Conservation (phyloP, 2,113 vertebrate species). For the Grantiella picta region DNA sequence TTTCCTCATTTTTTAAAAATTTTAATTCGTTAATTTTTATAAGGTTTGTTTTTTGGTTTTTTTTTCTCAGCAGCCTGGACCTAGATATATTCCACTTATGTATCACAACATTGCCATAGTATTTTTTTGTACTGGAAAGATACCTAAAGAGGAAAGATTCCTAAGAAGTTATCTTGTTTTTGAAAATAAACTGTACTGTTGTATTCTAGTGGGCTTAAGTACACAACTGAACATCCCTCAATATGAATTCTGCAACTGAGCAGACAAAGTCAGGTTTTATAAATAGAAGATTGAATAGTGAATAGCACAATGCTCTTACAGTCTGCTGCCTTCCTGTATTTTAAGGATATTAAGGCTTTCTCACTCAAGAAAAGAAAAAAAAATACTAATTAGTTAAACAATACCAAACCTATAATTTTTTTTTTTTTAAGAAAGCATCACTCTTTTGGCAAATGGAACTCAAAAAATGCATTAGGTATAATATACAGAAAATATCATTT, state of each 20-base stretch:
- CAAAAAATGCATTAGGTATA: neutral
- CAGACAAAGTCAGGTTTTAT: neutral
- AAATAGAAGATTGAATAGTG: neutral
- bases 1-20: neutral
- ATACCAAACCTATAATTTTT: neutral
- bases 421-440: neutral
- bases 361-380: neutral
- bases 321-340: neutral
- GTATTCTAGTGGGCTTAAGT: neutral
- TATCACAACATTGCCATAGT: neutral
- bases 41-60: neutral
- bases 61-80: neutral
- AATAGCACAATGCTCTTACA: neutral
- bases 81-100: neutral
- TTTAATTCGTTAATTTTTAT: neutral
- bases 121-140: neutral
- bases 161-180: neutral
- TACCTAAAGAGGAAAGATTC: too few relatives aligned
- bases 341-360: neutral
- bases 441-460: neutral
- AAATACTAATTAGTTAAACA: neutral
- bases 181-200: neutral
- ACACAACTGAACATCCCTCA: neutral
- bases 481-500: neutral
- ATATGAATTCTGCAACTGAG: neutral